A percentile compares a stretch with the other conserved stretches of the same genome.
These are phyloP conservation scores for Mola mola DNA, from an alignment of 2,113 vertebrate species.

Conservation along the genomic window DNA sequence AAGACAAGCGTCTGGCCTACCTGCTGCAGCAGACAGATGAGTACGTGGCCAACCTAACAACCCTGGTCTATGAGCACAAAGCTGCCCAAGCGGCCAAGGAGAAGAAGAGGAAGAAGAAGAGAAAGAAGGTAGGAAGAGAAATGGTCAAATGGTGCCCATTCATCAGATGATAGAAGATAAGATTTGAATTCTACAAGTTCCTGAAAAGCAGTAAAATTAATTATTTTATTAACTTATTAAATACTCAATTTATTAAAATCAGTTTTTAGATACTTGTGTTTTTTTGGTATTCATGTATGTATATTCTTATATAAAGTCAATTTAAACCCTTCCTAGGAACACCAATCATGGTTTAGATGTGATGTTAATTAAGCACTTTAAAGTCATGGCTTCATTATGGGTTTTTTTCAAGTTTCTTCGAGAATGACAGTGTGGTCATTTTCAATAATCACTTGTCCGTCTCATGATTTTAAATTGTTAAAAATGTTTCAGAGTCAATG, in stretches of 20 bases:
- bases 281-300: no score
- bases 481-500: neutral
- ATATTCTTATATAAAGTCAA: no score
- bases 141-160: neutral
- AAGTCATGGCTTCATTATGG: constrained; percentile 1
- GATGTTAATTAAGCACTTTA: neutral
- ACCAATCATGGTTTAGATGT: neutral
- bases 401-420: neutral
- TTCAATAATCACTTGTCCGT: no score
- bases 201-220: no score
- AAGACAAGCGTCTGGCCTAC: constrained; percentile 96
- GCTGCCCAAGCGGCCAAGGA: constrained; percentile 97
- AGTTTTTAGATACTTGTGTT: no score
- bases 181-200: no score
- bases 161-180: neutral
- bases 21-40: constrained; percentile 97
- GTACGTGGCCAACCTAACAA: constrained; percentile 97
- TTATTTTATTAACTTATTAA: no score
- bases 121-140: constrained; percentile 83
- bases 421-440: neutral
- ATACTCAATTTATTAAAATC: no score
- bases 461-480: no score
- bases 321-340: no score
- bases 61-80: constrained; percentile 97
- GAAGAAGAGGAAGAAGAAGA: constrained; percentile 93